phyloP scores from a whole-genome alignment of 1,140 invertebrate genomes.

The Helicoverpa zea region DNA sequence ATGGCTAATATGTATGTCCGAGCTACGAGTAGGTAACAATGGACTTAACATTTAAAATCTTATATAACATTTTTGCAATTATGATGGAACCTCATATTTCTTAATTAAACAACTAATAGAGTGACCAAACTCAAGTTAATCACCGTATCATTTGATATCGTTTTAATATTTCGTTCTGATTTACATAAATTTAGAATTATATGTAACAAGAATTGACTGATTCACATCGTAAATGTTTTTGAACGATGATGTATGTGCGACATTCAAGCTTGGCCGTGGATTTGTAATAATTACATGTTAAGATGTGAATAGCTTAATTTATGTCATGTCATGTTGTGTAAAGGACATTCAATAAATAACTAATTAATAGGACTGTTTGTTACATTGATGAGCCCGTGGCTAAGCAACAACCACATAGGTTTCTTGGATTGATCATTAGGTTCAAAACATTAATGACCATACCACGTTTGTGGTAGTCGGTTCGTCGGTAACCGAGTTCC shows the following conservation, averaged over 20 bases:
- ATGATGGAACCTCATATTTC: not conserved
- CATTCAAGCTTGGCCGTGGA: constrained; percentile 15
- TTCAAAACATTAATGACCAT: too few relatives aligned
- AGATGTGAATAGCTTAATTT: not conserved
- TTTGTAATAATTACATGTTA: not conserved
- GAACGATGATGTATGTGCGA: constrained; percentile 1
- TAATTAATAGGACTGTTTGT: not conserved
- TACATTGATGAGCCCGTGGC: too few relatives aligned
- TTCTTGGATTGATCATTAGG: too few relatives aligned
- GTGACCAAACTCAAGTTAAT: constrained; percentile 28
- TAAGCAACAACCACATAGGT: too few relatives aligned
- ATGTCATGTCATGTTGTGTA: constrained; percentile 17
- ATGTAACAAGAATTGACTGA: constrained; percentile 8
- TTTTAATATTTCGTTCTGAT: constrained; percentile 10
- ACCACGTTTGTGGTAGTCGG: too few relatives aligned
- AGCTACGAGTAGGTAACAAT: too few relatives aligned
- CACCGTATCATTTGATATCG: constrained; percentile 30
- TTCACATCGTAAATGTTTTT: constrained; percentile 1
- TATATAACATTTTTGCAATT: constrained; percentile 9
- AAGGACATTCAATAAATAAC: constrained; percentile 3
- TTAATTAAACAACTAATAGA: constrained; percentile 27
- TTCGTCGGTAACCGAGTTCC: too few relatives aligned
- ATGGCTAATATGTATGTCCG: too few relatives aligned
- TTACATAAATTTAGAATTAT: constrained; percentile 34
- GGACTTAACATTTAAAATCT: not conserved